Base-by-base conservation (phyloP, 2,113 vertebrate genomes). In the Phalacrocorax brasilianus region DNA sequence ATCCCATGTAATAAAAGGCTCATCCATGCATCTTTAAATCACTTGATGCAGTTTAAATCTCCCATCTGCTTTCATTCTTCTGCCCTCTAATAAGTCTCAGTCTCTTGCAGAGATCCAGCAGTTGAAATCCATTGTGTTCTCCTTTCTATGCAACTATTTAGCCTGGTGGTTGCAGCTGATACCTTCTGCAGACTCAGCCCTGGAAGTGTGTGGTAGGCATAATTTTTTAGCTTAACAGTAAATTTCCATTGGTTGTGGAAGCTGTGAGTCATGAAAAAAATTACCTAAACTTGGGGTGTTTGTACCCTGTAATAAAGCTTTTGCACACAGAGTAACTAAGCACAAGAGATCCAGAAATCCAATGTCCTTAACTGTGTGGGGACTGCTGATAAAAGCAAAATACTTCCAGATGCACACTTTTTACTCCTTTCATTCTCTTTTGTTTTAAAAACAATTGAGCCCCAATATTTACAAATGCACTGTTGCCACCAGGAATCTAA, bases 21-120 rank as follows among this genome's bases (percentile, higher is more conserved):
- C 82, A 96, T 94, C 89, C 83, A 84, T 89, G 70, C 91, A 95
- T 95, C 62, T 85, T 92, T 96, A 79, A 91, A 97, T 91, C 80
- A 85, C 96, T 97, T 96, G 79, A 87, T 30, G 6, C 62, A 96
- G 67, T 93, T 97, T 96, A 97, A 96, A 32, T 74, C 67, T 95
- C 85, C 85, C 89, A 94, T 97, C 84, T 97, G 95, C 78, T 96
- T 97, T 96, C 56, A 93, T 97, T 97, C 83, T 97, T 95, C 85
- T 88, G 56, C 75, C 84, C 58, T 91, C 89, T 68, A 96, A 87
- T 58, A 97, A 93, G 85, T 28, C 74, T n/a, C 16, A 32, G 56
- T 56, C 50, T 93, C 93, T 94, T 93, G 93, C 80, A 90, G 92
- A 95, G 88, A 89, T 86, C 87, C 76, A 81, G 73, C 42, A 62